Evolutionary conservation across 2,888 invertebrate genomes (phyloP).

Genomic region (Microdon myrmicae): DNA sequence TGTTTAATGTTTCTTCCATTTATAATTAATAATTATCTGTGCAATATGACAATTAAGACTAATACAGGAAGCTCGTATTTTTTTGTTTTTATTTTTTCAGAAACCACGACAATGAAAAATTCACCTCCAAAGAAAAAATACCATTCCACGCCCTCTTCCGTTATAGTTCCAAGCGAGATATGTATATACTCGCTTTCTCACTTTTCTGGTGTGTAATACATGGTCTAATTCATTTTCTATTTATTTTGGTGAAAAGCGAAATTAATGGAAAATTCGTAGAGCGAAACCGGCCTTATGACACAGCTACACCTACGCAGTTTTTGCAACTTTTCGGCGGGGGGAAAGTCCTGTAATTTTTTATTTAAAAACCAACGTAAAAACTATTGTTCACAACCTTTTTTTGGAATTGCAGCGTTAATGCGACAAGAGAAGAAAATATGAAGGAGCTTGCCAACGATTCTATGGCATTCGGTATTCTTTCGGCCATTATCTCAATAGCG

Average conservation of each 20-base stretch:
- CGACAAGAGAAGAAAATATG: conserved; percentile 69
- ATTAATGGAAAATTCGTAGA: conserved; percentile 77
- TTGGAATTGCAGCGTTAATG: conserved; percentile 67
- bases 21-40: too few species aligned
- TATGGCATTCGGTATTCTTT: conserved; percentile 73
- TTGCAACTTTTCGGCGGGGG: conserved; percentile 74
- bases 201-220: conserved; percentile 71
- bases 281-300: conserved; percentile 71
- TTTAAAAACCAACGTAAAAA: too few species aligned
- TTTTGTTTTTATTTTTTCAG: too few species aligned
- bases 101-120: too few species aligned
- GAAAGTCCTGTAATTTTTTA: conserved; percentile 68
- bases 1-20: too few species aligned
- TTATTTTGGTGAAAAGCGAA: conserved; percentile 78
- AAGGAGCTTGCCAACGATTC: conserved; percentile 73
- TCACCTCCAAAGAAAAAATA: too few species aligned
- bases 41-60: too few species aligned
- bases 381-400: not conserved
- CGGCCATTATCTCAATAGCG: conserved; percentile 69
- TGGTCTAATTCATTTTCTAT: conserved; percentile 74
- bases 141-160: too few species aligned
- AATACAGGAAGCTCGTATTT: too few species aligned
- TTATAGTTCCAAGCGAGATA: conserved; percentile 72
- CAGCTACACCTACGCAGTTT: conserved; percentile 70
- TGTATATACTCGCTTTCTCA: conserved; percentile 69